These are phyloP conservation scores for Pungitius pungitius DNA, from an alignment of 2,113 vertebrate genomes.

Conservation along the genomic window DNA sequence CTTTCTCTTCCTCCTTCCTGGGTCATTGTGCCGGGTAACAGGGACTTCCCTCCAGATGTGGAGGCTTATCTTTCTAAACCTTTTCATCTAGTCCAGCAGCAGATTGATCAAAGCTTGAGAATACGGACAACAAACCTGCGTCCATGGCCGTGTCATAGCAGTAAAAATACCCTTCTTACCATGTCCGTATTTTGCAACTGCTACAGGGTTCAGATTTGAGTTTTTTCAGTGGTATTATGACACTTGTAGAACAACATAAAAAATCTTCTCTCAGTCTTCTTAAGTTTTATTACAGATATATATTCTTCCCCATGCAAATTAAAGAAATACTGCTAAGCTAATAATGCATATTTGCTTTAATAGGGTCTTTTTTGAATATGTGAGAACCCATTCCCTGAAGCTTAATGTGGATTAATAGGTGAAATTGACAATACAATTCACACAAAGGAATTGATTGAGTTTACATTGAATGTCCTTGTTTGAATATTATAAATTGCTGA, in stretches of 20 bases:
- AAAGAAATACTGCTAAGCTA: neutral
- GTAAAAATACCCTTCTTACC: constrained; percentile 48
- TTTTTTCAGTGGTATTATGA: constrained; percentile 1
- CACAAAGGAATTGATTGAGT: neutral
- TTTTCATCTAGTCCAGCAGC: constrained; percentile 48
- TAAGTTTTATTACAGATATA: too few relatives aligned
- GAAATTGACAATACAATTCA: neutral
- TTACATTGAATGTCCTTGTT: neutral
- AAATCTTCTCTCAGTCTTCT: too few relatives aligned
- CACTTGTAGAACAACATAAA: constrained; percentile 3
- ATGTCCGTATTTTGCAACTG: constrained; percentile 15
- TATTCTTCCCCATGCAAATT: neutral
- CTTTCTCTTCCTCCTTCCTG: constrained; percentile 70
- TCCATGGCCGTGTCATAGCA: constrained; percentile 63
- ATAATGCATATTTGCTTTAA: neutral
- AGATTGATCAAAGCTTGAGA: constrained; percentile 68
- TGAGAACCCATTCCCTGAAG: neutral
- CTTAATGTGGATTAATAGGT: neutral
- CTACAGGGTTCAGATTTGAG: constrained; percentile 9
- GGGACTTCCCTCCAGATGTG: constrained; percentile 74
- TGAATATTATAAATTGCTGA: constrained; percentile 13
- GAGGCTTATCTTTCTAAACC: constrained; percentile 35
- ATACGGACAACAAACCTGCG: constrained; percentile 41
- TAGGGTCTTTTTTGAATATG: neutral
- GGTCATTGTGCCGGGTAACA: constrained; percentile 53